Conservation (phyloP, 1,140 invertebrate species). For the Bombus difficillimus region DNA sequence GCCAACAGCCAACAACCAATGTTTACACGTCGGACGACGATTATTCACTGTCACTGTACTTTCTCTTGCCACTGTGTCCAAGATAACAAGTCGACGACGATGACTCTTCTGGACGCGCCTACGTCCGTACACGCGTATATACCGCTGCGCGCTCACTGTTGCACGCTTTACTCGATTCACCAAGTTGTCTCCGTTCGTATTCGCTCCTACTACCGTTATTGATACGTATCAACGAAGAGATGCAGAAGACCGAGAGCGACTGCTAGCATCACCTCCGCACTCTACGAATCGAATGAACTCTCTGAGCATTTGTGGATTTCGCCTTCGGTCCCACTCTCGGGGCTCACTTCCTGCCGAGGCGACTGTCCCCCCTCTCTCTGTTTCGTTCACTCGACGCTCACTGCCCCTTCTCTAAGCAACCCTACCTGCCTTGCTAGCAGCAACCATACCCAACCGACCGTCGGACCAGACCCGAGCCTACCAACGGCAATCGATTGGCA, state of each 20-base stretch:
- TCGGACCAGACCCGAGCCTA: slow-evolving; percentile 64
- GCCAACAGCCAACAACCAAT: background rate
- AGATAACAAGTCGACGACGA: background rate
- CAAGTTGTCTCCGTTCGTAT: rapidly evolving
- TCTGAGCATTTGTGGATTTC: slow-evolving; percentile 72
- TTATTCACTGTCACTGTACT: background rate
- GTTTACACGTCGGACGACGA: background rate
- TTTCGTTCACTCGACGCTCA: slow-evolving; percentile 34
- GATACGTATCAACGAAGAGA: too few species aligned
- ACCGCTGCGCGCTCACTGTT: background rate
- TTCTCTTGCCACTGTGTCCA: background rate
- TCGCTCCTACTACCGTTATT: rapidly evolving
- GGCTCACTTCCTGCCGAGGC: slow-evolving; percentile 74
- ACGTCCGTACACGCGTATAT: background rate
- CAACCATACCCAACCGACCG: slow-evolving; percentile 61
- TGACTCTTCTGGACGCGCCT: background rate
- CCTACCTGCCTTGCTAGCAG: slow-evolving; percentile 16
- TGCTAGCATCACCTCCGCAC: slow-evolving; percentile 67
- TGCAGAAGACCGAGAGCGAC: background rate
- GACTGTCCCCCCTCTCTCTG: slow-evolving; percentile 51
- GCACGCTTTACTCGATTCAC: slow-evolving; percentile 5
- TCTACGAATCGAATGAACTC: slow-evolving; percentile 69
- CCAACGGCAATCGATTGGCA: slow-evolving; percentile 79
- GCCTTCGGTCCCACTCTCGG: slow-evolving; percentile 64
- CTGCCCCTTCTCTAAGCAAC: slow-evolving; percentile 12